Evolutionary conservation across 2,797 vertebrate genomes (phyloP), one percentile per base, ranked within the genome.

Genomic region (Liparis tanakae): DNA sequence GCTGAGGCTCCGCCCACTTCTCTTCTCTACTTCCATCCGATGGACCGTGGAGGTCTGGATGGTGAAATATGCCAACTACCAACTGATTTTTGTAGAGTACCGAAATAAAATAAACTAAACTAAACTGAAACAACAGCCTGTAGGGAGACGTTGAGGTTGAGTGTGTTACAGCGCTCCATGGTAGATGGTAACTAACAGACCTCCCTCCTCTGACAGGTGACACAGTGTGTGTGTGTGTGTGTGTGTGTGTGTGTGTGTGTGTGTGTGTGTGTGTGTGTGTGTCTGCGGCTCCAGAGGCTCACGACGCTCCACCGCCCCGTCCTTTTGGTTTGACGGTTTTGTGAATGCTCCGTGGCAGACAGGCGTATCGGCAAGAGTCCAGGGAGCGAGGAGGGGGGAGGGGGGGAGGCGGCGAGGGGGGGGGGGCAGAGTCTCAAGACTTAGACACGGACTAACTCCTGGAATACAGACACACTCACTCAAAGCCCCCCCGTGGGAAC

Each of bases 281-380:
- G 58, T 56, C 36, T 56, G 46, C 0, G 46, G n/a, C 70, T 78
- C 67, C 63, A 53, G 63, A 74, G 81, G 77, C 71, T 89, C 72
- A 79, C 54, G 75, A 57, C 74, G 76, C 81, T 81, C 76, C 72
- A 67, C 86, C 82, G 77, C 70, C 80, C 72, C 66, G 78, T 78
- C 78, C 74, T 67, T 56, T 69, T 86, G 82, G 75, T 61, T 87
- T 83, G 85, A 78, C 64, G 0, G n/a, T n/a, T n/a, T n/a, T n/a
- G n/a, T n/a, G n/a, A n/a, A n/a, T n/a, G n/a, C 76, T 64, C 18
- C 62, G 69, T 72, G 79, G 75, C 81, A 80, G 85, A 82, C 74
- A 79, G 65, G 63, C 72, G 57, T 83, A 70, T 85, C 81, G 72
- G 51, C 61, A 76, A 67, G 59, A 76, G 66, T 70, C 76, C 53